Percentiles rank a stretch among this genome's conserved stretches.
Conservation (phyloP, 2,113 vertebrate genomes). For the Arothron firmamentum region DNA sequence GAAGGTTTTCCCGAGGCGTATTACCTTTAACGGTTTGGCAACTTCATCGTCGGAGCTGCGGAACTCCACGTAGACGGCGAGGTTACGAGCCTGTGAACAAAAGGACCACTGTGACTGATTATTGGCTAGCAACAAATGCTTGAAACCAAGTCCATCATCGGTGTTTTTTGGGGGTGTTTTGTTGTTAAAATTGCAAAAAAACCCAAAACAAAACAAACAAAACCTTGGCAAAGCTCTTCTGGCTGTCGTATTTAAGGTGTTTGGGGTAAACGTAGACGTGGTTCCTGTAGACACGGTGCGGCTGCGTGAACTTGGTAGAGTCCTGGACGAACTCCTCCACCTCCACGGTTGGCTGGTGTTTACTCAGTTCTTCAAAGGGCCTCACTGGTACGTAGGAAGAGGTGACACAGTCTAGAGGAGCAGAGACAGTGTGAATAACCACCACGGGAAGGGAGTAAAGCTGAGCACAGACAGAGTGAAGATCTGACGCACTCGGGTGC, state of each 20-base stretch:
- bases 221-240: conserved; percentile 97
- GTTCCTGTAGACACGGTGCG: conserved; percentile 91
- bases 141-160: background rate
- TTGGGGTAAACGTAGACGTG: conserved; percentile 97
- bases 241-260: conserved; percentile 96
- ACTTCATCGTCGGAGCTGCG: conserved; percentile 90
- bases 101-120: conserved; percentile 24
- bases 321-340: conserved; percentile 94
- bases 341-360: conserved; percentile 85
- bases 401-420: conserved; percentile 86
- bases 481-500: conserved; percentile 83
- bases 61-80: conserved; percentile 91
- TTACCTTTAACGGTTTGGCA: conserved; percentile 88
- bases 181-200: background rate
- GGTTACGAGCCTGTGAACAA: conserved; percentile 88
- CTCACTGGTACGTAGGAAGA: conserved; percentile 92
- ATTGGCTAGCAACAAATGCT: background rate
- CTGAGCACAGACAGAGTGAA: background rate
- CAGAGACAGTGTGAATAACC: background rate
- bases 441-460: background rate
- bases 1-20: conserved; percentile 6
- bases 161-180: background rate
- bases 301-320: conserved; percentile 87
- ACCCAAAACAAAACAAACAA: conserved; percentile 59
- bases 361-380: conserved; percentile 83